Base-by-base conservation (phyloP, 1,140 invertebrate genomes). In the Brachionus paranguensis region DNA sequence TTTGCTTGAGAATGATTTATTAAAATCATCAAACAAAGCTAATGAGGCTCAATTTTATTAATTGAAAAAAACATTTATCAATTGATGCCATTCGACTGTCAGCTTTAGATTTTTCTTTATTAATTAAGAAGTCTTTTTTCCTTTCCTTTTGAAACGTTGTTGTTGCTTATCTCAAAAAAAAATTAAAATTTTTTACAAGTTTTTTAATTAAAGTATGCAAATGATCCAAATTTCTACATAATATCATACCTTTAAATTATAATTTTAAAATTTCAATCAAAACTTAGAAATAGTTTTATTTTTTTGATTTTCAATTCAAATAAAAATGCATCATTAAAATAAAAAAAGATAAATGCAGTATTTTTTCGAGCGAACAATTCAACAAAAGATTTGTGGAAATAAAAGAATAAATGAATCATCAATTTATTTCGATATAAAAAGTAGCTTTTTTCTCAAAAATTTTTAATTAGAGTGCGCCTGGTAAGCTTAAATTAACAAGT, bases 221-320 rank as follows among this genome's bases (percentile, higher is more conserved):
- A 29, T 70, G 29, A 29, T 70, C 29, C 10, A 70, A 70, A 72
- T 41, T 43, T 72, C 10, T 20, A 41, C 17, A 68, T 68, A 68
- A 68, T 68, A 68, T 68, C 65, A 68, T 68, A 68, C 65, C 65
- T 68, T 68, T 68, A 68, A 68, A 68, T 33, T 68, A 68, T 68
- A 33, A 72, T 72, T 72, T 72, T 72, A 72, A 72, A 17, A 33
- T 68, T 33, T 68, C 29, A 41, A 68, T 33, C 27, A 68, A 68
- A 68, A 11, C n/a, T 68, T 68, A 33, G 33, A 68, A 68, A 14
- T 68, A 33, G 33, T 68, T 6, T 33, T 24, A 6, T 68, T 68
- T 68, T 68, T 68, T 33, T 68, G 1, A 10, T 60, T 60, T 20
- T 60, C n/a, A 60, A 17, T 20, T 20, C 20, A 10, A 60, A 60